These are phyloP conservation scores for Teleogryllus oceanicus DNA, from an alignment of 2,888 invertebrate species.

Conservation along the genomic window DNA sequence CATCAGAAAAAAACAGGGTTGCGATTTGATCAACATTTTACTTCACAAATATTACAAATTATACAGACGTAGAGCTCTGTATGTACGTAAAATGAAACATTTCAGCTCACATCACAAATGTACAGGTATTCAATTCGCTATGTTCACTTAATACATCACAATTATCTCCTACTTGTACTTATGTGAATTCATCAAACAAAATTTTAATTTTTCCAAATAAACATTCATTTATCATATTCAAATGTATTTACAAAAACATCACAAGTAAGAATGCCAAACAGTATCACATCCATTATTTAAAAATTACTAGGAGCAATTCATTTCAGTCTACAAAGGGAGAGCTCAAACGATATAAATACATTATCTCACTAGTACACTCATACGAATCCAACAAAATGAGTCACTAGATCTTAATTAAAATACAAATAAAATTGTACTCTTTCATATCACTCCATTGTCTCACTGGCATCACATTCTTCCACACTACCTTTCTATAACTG, in stretches of 20 bases:
- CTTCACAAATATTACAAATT: conserved; percentile 23
- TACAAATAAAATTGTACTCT: not conserved
- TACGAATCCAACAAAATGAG: conserved; percentile 1
- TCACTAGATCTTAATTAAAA: not conserved
- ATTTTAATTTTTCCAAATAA: too few relatives aligned
- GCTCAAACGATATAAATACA: conserved; percentile 23
- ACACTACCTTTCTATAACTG: not conserved
- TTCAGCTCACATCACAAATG: conserved; percentile 25
- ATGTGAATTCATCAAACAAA: conserved; percentile 18
- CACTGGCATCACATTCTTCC: not conserved
- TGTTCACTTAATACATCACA: conserved; percentile 28
- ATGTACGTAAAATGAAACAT: conserved; percentile 21
- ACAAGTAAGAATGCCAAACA: conserved; percentile 26
- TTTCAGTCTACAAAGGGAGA: not conserved
- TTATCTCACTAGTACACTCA: conserved; percentile 19
- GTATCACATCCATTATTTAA: not conserved
- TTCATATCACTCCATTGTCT: not conserved
- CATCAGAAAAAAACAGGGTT: not conserved
- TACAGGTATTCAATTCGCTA: conserved; percentile 25
- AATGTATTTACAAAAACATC: conserved; percentile 23
- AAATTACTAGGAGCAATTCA: not conserved
- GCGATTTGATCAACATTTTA: conserved; percentile 19
- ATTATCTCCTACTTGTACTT: conserved; percentile 27
- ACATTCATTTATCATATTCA: conserved; percentile 20
- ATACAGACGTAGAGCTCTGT: conserved; percentile 26